Percentiles rank a stretch among this genome's conserved stretches.
phyloP scores from a whole-genome alignment of 2,113 vertebrate species.

The Crotalus tigris region DNA sequence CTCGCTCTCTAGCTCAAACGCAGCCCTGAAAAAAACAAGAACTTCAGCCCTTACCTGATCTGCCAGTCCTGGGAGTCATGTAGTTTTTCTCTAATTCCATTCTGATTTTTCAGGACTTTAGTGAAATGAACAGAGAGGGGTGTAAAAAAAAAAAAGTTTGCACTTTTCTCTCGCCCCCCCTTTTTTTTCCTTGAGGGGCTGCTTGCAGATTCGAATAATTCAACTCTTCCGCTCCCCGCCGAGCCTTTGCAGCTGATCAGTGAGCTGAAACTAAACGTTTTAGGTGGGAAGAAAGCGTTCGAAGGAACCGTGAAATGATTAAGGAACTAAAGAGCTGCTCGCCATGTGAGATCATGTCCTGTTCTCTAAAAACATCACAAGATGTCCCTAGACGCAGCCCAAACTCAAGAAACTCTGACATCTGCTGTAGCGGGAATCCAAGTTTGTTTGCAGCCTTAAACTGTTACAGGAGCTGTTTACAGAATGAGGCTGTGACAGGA shows the following conservation, averaged over 20 bases:
- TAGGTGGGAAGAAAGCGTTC: constrained; percentile 96
- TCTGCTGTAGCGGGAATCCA: constrained; percentile 68
- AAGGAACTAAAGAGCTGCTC: constrained; percentile 93
- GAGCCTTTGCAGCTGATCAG: constrained; percentile 95
- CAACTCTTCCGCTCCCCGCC: constrained; percentile 96
- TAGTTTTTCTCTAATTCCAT: constrained; percentile 91
- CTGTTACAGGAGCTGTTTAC: constrained; percentile 17
- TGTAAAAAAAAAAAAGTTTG: constrained; percentile 64
- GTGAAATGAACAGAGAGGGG: constrained; percentile 56
- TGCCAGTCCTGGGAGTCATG: constrained; percentile 78
- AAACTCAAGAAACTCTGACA: constrained; percentile 72
- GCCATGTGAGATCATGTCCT: constrained; percentile 93
- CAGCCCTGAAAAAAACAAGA: background rate
- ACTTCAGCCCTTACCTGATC: constrained; percentile 83
- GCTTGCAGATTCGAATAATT: constrained; percentile 93
- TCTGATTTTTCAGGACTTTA: constrained; percentile 65
- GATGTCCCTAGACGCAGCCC: constrained; percentile 79
- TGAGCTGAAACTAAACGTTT: constrained; percentile 99
- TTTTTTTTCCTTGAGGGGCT: constrained; percentile 58
- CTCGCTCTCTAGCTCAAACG: background rate
- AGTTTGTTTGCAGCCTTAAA: constrained; percentile 47
- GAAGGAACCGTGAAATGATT: constrained; percentile 99
- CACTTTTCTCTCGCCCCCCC: background rate
- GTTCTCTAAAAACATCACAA: constrained; percentile 77
- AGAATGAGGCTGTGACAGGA: background rate